phyloP scores from a whole-genome alignment of 2,888 invertebrate genomes.

The Drosophila meridiana region DNA sequence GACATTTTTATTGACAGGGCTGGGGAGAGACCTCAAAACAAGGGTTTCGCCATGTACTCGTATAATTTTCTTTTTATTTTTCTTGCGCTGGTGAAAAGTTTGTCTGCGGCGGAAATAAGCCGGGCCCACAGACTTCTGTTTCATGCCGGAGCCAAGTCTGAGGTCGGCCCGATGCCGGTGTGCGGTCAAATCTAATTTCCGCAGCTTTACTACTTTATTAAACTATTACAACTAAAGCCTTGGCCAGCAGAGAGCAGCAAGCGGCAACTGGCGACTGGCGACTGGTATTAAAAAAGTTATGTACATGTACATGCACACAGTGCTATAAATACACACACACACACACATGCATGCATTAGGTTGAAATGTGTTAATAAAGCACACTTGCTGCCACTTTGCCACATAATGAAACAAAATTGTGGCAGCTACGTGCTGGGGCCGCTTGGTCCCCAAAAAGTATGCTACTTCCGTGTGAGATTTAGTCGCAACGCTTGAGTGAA shows the following conservation, averaged over 20 bases:
- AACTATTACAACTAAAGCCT: conserved; percentile 79
- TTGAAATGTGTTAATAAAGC: conserved; percentile 79
- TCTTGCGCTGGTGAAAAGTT: conserved; percentile 58
- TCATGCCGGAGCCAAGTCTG: conserved; percentile 26
- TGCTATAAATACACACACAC: conserved; percentile 30
- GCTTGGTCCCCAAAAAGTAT: conserved; percentile 29
- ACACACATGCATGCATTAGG: conserved; percentile 13
- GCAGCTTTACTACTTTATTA: conserved; percentile 82
- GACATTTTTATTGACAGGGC: conserved; percentile 81
- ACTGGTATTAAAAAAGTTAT: conserved; percentile 78
- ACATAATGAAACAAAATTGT: conserved; percentile 80
- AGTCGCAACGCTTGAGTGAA: conserved; percentile 4
- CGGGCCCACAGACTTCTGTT: conserved; percentile 62
- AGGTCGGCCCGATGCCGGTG: conserved; percentile 52
- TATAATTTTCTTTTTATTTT: conserved; percentile 57
- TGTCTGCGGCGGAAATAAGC: conserved; percentile 73
- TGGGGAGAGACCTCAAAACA: conserved; percentile 57
- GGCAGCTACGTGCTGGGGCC: conserved; percentile 59
- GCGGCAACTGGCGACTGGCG: conserved; percentile 35
- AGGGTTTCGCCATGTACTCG: conserved; percentile 45
- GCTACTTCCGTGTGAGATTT: conserved; percentile 26
- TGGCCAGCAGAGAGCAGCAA: conserved; percentile 27
- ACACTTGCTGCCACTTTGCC: conserved; percentile 81
- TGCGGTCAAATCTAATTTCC: conserved; percentile 82
- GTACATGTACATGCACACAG: conserved; percentile 43